A percentile compares a stretch with the other conserved stretches of the same genome.
These are phyloP conservation scores for Lota lota DNA, from an alignment of 2,113 vertebrate genomes.

Conservation along the genomic window DNA sequence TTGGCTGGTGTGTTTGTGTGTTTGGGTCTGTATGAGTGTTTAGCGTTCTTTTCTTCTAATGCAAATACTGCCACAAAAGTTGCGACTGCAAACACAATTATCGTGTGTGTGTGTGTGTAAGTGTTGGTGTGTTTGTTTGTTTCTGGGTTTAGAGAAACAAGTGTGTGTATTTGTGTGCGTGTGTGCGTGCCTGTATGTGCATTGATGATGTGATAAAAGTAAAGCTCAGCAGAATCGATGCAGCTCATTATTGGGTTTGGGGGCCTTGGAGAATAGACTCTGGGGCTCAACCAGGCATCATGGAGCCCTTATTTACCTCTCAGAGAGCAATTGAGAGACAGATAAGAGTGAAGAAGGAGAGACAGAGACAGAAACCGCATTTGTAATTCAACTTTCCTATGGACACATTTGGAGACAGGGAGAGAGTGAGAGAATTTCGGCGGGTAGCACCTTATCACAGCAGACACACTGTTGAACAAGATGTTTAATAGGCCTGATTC, in stretches of 20 bases:
- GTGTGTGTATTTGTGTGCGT: not conserved
- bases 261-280: slow-evolving; percentile 41
- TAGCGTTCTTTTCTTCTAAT: too few species aligned
- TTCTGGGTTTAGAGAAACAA: too few species aligned
- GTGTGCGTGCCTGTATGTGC: slow-evolving; percentile 14
- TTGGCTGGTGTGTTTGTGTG: not conserved
- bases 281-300: slow-evolving; percentile 55
- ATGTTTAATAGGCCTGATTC: not conserved
- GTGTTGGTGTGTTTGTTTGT: not conserved
- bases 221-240: slow-evolving; percentile 61
- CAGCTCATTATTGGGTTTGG: slow-evolving; percentile 58
- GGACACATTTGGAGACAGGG: not conserved
- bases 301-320: slow-evolving; percentile 55
- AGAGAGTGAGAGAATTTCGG: not conserved
- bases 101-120: too few species aligned
- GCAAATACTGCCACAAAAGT: too few species aligned
- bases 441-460: too few species aligned
- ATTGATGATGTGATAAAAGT: slow-evolving; percentile 42
- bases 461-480: not conserved
- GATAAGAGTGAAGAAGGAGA: slow-evolving; percentile 17
- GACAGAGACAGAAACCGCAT: not conserved
- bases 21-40: not conserved
- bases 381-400: too few species aligned
- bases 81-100: too few species aligned
- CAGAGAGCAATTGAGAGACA: slow-evolving; percentile 24